Conservation (phyloP, 2,888 invertebrate species). For the Labia minor region DNA sequence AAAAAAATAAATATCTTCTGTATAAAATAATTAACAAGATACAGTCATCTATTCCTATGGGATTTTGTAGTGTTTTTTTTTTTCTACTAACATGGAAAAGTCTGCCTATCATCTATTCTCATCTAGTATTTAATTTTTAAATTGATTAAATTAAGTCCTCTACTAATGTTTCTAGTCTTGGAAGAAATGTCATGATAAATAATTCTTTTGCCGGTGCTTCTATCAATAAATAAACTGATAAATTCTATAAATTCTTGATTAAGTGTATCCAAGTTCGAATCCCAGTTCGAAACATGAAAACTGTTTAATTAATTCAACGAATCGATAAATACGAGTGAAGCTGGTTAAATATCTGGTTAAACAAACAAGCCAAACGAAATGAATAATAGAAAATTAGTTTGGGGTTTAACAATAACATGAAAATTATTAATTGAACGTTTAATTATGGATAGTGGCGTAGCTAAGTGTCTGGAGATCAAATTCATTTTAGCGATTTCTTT, state of each 20-base stretch:
- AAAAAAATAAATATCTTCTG: background rate
- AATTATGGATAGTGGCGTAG: too few relatives aligned
- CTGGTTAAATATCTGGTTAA: background rate
- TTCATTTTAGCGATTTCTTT: too few relatives aligned
- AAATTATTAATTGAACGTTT: background rate
- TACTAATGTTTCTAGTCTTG: background rate
- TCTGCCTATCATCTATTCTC: background rate
- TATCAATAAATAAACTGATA: background rate
- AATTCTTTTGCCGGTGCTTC: background rate
- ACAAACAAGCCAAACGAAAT: constrained; percentile 1
- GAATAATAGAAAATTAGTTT: background rate
- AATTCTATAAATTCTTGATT: background rate
- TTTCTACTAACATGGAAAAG: background rate
- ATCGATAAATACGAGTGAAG: background rate
- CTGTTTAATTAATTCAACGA: background rate
- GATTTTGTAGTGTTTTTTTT: background rate
- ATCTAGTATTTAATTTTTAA: constrained; percentile 5
- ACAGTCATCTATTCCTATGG: background rate
- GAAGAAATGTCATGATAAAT: constrained; percentile 3
- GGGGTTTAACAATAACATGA: background rate
- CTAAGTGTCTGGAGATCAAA: too few relatives aligned
- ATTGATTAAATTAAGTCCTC: constrained; percentile 4
- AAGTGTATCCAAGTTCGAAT: constrained; percentile 1
- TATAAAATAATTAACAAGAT: background rate
- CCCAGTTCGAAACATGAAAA: background rate